Evolutionary conservation across 92 coral and sea anemone genomes (phyloP).

Genomic region (Palythoa caribaeorum): DNA sequence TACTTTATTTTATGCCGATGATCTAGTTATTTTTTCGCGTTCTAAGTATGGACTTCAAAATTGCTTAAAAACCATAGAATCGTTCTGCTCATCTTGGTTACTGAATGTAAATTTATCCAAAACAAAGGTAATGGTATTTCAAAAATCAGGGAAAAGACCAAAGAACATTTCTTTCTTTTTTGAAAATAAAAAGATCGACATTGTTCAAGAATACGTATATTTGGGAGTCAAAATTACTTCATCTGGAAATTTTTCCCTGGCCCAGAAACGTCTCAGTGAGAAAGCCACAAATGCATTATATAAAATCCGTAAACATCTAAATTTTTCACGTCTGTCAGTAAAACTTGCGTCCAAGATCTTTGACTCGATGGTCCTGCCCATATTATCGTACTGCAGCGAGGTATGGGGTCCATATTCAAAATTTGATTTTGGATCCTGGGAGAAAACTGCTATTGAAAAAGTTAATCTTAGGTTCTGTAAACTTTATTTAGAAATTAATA

Average conservation of each 20-base stretch:
- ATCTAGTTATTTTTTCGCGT: neutral
- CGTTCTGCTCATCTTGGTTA: neutral
- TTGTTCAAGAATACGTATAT: conserved; percentile 3
- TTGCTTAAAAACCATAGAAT: neutral
- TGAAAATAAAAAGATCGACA: neutral
- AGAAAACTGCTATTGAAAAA: no score
- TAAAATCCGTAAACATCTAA: conserved; percentile 10
- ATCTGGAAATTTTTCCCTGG: neutral
- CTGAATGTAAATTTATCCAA: neutral
- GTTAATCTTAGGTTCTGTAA: no score
- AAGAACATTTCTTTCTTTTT: neutral
- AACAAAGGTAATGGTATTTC: conserved; percentile 7
- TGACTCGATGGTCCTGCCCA: no score
- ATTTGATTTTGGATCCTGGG: no score
- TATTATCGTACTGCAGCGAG: no score
- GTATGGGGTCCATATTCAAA: no score
- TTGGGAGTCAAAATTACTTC: neutral
- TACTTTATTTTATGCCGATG: neutral
- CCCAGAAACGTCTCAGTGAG: conserved; percentile 21
- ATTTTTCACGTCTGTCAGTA: no score
- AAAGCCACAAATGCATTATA: neutral
- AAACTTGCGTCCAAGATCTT: no score
- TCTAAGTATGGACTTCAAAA: no score
- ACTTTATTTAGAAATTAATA: no score
- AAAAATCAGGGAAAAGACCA: neutral